These are phyloP conservation scores for Aphodius granarius DNA, from an alignment of 2,888 invertebrate genomes.

Conservation along the genomic window DNA sequence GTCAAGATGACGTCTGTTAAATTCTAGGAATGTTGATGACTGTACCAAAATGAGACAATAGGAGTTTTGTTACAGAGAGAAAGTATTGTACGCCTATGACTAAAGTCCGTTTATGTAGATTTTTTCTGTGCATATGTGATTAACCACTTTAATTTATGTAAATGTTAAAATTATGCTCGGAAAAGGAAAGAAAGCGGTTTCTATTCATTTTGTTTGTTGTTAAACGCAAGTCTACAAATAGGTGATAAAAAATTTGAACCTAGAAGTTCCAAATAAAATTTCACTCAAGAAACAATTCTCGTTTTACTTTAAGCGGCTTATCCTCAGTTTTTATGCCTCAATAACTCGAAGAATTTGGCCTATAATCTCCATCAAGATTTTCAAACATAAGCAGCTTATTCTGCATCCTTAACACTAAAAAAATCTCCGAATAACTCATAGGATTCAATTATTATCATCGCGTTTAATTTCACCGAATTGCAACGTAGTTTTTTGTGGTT, in stretches of 20 bases:
- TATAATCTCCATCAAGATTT: background rate
- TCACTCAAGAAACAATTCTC: background rate
- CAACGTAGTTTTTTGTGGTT: background rate
- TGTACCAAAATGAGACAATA: background rate
- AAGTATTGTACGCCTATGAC: background rate
- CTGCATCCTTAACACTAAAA: background rate
- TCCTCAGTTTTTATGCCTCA: background rate
- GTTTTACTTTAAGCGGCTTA: background rate
- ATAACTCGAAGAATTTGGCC: background rate
- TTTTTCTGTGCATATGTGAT: background rate
- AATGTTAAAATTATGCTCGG: background rate
- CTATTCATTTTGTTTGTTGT: background rate
- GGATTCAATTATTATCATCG: background rate
- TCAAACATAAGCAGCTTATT: background rate
- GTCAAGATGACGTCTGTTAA: background rate
- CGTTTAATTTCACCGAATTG: background rate
- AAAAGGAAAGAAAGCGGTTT: background rate
- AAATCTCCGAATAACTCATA: background rate
- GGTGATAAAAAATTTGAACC: background rate
- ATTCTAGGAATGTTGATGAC: background rate
- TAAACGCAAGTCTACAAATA: too few relatives aligned
- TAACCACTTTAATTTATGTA: background rate
- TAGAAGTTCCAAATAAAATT: background rate
- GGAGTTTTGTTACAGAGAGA: background rate
- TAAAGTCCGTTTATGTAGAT: background rate